Evolutionary conservation across 2,797 vertebrate species (phyloP), one percentile per base, ranked within the genome.

Genomic region (Danio albolineatus): DNA sequence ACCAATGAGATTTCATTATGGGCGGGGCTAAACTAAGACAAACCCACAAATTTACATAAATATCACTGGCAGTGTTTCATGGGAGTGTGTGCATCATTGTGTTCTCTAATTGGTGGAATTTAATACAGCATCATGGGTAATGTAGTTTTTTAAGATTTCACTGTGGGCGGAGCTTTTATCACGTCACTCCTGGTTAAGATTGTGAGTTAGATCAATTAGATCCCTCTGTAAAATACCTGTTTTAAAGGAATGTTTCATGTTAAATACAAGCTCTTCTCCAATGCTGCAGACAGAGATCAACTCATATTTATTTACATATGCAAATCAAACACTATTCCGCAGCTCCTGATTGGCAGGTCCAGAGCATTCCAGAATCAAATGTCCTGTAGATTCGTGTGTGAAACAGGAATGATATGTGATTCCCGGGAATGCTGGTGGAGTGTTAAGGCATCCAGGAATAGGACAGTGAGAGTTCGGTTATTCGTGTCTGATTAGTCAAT

Each of bases 211-310:
- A 38, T 6, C 19, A 28, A 3, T 3, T 28, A 28, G 65, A 38
- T 6, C 19, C 4, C 66, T 28, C 7, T 48, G 10, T 21, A 8
- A 65, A 14, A 48, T 1, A 38, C 14, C 44, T 36, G 28, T 51
- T 69, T 51, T 51, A 17, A 53, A 70, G 48, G 48, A 70, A 53
- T 70, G 66, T n/a, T 69, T 4, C 66, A 10, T 9, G 44, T 10
- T 69, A 51, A 69, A 60, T 60, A 36, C 57, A 66, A 38, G 10
- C 7, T 43, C 12, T 12, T 28, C n/a, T 46, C 43, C 9, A 17
- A 13, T 8, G 3, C 41, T 0, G n/a, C 4, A 44, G 10, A 65
- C 2, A 46, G n/a, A 44, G 17, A n/a, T 65, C 21, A 57, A 10
- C 54, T 21, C 28, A 28, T 1, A 28, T 28, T 28, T 28, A 28